Percentiles rank a stretch among this genome's conserved stretches.
Conservation (phyloP, 2,113 vertebrate species). For the Datnioides undecimradiatus region DNA sequence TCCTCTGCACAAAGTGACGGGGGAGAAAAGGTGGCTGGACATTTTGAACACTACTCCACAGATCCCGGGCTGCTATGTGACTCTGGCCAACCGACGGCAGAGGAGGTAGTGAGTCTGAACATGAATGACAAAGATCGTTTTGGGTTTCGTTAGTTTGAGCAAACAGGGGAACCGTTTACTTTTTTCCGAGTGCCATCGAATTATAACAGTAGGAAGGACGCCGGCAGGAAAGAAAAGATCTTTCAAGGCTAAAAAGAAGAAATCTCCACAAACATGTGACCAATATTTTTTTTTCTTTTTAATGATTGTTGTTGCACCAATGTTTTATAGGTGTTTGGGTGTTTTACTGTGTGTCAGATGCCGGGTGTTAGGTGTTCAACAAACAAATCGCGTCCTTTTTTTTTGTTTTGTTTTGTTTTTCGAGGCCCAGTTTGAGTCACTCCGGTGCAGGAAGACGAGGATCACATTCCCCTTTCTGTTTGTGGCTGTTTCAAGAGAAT, state of each 20-base stretch:
- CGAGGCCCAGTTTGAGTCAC: slow-evolving; percentile 25
- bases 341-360: slow-evolving; percentile 21
- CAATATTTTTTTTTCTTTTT: slow-evolving; percentile 46
- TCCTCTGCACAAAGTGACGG: slow-evolving; percentile 37
- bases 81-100: slow-evolving; percentile 33
- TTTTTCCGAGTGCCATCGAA: slow-evolving; percentile 71
- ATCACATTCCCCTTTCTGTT: slow-evolving; percentile 77
- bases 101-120: slow-evolving; percentile 19
- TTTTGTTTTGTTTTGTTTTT: too few relatives aligned
- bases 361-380: slow-evolving; percentile 28
- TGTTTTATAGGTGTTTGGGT: slow-evolving; percentile 18
- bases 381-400: slow-evolving; percentile 26
- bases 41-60: slow-evolving; percentile 66
- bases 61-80: slow-evolving; percentile 57
- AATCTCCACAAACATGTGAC: slow-evolving; percentile 54
- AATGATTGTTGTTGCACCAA: slow-evolving; percentile 14
- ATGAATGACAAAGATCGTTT: slow-evolving; percentile 16
- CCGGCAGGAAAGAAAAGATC: slow-evolving; percentile 2
- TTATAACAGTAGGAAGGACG: slow-evolving; percentile 10
- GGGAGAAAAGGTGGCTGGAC: slow-evolving; percentile 40
- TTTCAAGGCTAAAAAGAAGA: slow-evolving; percentile 10
- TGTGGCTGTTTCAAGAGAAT: slow-evolving; percentile 64
- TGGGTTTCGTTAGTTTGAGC: slow-evolving; percentile 37
- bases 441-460: slow-evolving; percentile 44
- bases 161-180: slow-evolving; percentile 41